These are phyloP conservation scores for Ptychobarbus kaznakovi DNA, from an alignment of 2,797 vertebrate genomes.

Conservation along the genomic window DNA sequence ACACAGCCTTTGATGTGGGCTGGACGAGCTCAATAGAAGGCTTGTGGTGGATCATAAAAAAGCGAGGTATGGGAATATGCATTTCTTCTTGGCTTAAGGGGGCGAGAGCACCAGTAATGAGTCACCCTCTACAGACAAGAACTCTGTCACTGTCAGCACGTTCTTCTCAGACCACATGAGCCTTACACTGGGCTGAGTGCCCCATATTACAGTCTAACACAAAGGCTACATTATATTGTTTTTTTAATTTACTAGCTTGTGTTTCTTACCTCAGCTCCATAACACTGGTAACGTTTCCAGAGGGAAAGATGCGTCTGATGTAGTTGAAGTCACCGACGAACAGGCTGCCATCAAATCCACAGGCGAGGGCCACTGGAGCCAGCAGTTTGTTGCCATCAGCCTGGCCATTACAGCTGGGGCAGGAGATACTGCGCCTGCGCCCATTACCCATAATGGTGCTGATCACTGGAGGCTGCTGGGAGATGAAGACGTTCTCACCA, in stretches of 20 bases:
- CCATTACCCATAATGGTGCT: conserved; percentile 98
- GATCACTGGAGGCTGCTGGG: conserved; percentile 93
- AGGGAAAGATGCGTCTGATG: conserved; percentile 94
- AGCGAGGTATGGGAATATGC: conserved; percentile 23
- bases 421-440: conserved; percentile 94
- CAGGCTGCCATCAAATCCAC: conserved; percentile 94
- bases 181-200: conserved; percentile 3
- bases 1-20: conserved; percentile 46
- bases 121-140: conserved; percentile 4
- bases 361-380: conserved; percentile 92
- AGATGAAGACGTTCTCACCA: conserved; percentile 96
- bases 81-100: conserved; percentile 9
- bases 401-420: conserved; percentile 96
- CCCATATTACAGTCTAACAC: conserved; percentile 12
- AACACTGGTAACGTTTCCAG: conserved; percentile 96
- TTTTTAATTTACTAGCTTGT: background rate
- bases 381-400: conserved; percentile 97
- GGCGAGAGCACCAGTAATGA: conserved; percentile 9
- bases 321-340: conserved; percentile 99
- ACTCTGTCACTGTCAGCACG: background rate
- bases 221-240: background rate
- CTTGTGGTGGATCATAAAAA: conserved; percentile 41
- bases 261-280: conserved; percentile 91
- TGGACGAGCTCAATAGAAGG: conserved; percentile 25
- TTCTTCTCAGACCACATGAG: conserved; percentile 5